phyloP scores from a whole-genome alignment of 2,113 vertebrate genomes.

The Gymnocephalus cernua region DNA sequence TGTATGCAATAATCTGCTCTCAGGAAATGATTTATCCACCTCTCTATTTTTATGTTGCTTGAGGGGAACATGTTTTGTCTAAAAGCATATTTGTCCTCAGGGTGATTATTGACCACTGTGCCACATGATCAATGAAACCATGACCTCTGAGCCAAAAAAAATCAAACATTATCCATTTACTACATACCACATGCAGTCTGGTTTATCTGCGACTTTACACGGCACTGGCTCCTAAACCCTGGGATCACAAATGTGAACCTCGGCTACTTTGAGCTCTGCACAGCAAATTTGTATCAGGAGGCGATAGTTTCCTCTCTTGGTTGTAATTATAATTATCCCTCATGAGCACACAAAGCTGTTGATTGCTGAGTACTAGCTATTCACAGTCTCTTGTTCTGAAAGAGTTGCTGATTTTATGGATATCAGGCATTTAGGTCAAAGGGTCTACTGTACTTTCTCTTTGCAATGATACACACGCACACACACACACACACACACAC shows the following conservation, averaged over 20 bases:
- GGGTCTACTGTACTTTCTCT: constrained; percentile 34
- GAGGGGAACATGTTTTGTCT: constrained; percentile 19
- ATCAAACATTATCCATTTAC: constrained; percentile 26
- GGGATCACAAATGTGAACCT: constrained; percentile 7
- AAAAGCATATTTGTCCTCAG: constrained; percentile 66
- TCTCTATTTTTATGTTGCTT: constrained; percentile 18
- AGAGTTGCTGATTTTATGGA: constrained; percentile 67
- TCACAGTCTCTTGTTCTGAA: constrained; percentile 59
- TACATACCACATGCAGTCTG: neutral
- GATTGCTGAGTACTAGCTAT: constrained; percentile 65
- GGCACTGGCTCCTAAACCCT: neutral
- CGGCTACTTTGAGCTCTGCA: neutral
- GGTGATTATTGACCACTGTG: constrained; percentile 53
- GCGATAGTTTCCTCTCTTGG: constrained; percentile 33
- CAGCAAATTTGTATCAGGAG: constrained; percentile 20
- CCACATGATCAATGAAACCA: constrained; percentile 46
- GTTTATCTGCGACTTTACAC: constrained; percentile 4
- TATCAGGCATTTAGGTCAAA: constrained; percentile 45
- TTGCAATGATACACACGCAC: neutral
- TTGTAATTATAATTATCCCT: constrained; percentile 72
- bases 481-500: neutral
- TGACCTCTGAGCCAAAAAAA: constrained; percentile 19
- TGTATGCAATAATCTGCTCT: neutral
- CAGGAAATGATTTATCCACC: neutral
- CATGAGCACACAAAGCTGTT: constrained; percentile 63